Conservation (phyloP, 2,797 vertebrate genomes). For the Selene dorsalis region DNA sequence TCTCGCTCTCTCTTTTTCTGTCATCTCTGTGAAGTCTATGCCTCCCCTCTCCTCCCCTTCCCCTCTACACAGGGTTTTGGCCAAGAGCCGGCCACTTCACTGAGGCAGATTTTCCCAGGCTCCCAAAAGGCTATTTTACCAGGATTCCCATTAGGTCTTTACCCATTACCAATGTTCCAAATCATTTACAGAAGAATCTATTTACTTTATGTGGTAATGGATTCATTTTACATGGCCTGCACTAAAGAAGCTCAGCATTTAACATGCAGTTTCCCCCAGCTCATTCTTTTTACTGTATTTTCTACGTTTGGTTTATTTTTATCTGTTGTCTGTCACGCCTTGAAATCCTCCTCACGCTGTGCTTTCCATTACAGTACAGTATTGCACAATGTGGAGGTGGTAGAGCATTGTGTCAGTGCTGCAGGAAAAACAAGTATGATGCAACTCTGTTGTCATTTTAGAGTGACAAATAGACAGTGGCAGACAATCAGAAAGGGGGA, state of each 20-base stretch:
- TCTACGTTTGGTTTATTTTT: slow-evolving; percentile 48
- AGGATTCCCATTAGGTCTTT: slow-evolving; percentile 85
- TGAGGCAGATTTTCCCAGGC: slow-evolving; percentile 85
- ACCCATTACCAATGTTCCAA: slow-evolving; percentile 87
- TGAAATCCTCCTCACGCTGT: slow-evolving; percentile 34
- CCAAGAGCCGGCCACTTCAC: slow-evolving; percentile 83
- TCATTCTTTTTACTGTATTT: slow-evolving; percentile 50
- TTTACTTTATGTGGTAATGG: slow-evolving; percentile 85
- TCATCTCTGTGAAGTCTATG: slow-evolving; percentile 73
- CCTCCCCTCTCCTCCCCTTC: slow-evolving; percentile 42
- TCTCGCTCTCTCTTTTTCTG: slow-evolving; percentile 65
- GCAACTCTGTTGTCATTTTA: slow-evolving; percentile 83
- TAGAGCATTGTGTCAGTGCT: slow-evolving; percentile 74
- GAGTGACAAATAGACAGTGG: slow-evolving; percentile 84
- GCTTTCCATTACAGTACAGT: slow-evolving; percentile 43
- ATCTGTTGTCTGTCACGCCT: slow-evolving; percentile 43
- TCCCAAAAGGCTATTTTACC: slow-evolving; percentile 86
- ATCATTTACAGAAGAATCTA: slow-evolving; percentile 87
- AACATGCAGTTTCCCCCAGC: slow-evolving; percentile 49
- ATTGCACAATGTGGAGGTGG: slow-evolving; percentile 63
- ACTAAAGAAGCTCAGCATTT: slow-evolving; percentile 66
- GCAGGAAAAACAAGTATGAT: slow-evolving; percentile 77
- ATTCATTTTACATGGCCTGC: slow-evolving; percentile 80
- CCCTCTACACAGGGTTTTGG: slow-evolving; percentile 79
- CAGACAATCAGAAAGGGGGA: slow-evolving; percentile 79